Percentiles rank a stretch among this genome's conserved stretches.
Conservation (phyloP, 2,888 invertebrate genomes). For the Plebejus argus region DNA sequence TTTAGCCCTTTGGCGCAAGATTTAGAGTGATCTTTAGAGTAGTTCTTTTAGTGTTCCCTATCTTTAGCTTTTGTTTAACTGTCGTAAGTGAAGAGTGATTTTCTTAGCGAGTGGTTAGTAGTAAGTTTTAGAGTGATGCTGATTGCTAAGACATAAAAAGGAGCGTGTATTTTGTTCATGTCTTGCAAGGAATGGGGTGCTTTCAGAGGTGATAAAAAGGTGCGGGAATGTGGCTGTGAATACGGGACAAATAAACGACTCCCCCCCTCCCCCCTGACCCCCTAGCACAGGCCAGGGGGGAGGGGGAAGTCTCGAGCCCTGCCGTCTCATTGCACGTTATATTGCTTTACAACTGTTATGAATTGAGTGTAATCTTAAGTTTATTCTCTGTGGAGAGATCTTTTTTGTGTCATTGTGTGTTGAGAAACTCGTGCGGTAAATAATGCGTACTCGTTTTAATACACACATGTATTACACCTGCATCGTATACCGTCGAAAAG, state of each 20-base stretch:
- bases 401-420: background rate
- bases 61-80: background rate
- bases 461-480: background rate
- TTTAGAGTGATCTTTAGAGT: too few species aligned
- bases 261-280: background rate
- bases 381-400: conserved; percentile 10
- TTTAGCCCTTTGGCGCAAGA: too few species aligned
- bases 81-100: background rate
- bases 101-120: background rate
- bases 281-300: background rate
- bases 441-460: background rate
- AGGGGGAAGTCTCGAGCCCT: background rate
- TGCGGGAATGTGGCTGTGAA: conserved; percentile 21
- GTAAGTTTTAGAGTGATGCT: background rate
- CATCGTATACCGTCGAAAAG: too few species aligned
- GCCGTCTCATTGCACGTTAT: conserved; percentile 19
- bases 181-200: conserved; percentile 19
- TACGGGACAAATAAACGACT: conserved; percentile 21
- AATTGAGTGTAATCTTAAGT: conserved; percentile 20
- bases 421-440: background rate
- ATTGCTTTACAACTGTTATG: conserved; percentile 21
- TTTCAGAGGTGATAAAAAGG: conserved; percentile 29
- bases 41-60: too few species aligned
- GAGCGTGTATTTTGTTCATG: conserved; percentile 22
- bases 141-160: conserved; percentile 7